Conservation (phyloP, 2,113 vertebrate genomes). For the Silurus asotus region DNA sequence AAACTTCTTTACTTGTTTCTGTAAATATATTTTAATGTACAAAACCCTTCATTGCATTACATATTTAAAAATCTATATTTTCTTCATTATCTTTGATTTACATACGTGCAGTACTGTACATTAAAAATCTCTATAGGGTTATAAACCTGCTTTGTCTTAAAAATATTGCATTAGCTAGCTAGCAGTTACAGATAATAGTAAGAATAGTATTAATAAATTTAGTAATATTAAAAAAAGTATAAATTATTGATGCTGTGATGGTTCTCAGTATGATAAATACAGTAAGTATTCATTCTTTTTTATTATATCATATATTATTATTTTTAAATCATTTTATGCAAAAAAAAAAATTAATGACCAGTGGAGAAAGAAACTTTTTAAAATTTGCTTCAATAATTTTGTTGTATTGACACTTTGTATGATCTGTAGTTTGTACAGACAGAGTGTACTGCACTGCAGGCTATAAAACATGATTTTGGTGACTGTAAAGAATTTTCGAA, state of each 20-base stretch:
- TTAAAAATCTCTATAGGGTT: not conserved
- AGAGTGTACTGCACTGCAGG: not conserved
- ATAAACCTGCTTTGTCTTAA: not conserved
- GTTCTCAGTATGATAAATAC: not conserved
- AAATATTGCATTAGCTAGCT: not conserved
- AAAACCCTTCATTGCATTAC: not conserved
- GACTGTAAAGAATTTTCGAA: not conserved
- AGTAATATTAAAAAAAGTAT: too few species aligned
- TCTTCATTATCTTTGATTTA: not conserved
- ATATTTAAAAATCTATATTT: too few species aligned
- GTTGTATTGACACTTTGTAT: not conserved
- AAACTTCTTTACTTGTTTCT: not conserved
- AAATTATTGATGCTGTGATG: not conserved
- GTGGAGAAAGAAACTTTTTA: too few species aligned
- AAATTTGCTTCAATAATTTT: not conserved
- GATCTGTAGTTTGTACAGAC: not conserved
- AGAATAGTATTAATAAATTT: not conserved
- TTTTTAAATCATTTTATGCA: too few species aligned
- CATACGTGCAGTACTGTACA: not conserved
- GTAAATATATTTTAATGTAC: not conserved
- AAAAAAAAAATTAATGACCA: not conserved
- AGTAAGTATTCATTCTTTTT: too few species aligned
- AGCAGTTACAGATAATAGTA: not conserved
- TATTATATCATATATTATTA: too few species aligned
- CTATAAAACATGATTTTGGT: not conserved